These are phyloP conservation scores for Athalia rosae DNA, from an alignment of 2,888 invertebrate species.

Conservation along the genomic window DNA sequence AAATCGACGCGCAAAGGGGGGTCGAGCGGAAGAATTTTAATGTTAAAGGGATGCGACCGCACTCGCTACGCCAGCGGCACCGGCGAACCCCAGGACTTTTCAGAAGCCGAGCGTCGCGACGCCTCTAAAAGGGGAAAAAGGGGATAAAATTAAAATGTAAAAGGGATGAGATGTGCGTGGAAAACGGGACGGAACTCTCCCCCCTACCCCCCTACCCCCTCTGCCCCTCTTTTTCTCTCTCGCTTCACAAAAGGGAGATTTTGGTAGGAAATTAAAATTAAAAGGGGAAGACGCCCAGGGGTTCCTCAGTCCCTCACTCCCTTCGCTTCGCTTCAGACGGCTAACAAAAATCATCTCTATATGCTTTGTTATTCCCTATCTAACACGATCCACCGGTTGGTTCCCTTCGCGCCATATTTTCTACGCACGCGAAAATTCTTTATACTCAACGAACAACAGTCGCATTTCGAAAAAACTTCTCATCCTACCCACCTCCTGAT, in stretches of 20 bases:
- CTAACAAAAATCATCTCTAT: background rate
- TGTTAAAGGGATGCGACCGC: constrained; percentile 71
- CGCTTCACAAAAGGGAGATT: constrained; percentile 64
- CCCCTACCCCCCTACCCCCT: constrained; percentile 46
- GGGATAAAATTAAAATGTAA: constrained; percentile 73
- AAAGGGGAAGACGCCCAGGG: constrained; percentile 57
- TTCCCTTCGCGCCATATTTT: too few species aligned
- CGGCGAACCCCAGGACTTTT: constrained; percentile 55
- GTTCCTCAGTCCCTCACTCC: constrained; percentile 20
- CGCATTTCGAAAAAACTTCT: background rate
- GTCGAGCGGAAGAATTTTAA: constrained; percentile 67
- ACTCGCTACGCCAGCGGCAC: constrained; percentile 50
- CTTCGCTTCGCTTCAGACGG: constrained; percentile 9
- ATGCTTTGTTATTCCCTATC: constrained; percentile 9
- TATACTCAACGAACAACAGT: background rate
- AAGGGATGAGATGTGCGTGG: constrained; percentile 71
- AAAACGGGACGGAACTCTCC: constrained; percentile 64
- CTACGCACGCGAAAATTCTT: too few species aligned
- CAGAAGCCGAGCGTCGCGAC: constrained; percentile 60
- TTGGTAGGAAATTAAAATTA: constrained; percentile 70
- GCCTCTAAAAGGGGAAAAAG: constrained; percentile 59
- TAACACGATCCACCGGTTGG: background rate
- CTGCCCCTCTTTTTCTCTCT: constrained; percentile 48
- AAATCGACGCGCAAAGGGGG: constrained; percentile 66
- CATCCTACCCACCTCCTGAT: background rate